Percentiles rank a stretch among this genome's conserved stretches.
Conservation (phyloP, 2,113 vertebrate species). For the Eurystomus gularis region DNA sequence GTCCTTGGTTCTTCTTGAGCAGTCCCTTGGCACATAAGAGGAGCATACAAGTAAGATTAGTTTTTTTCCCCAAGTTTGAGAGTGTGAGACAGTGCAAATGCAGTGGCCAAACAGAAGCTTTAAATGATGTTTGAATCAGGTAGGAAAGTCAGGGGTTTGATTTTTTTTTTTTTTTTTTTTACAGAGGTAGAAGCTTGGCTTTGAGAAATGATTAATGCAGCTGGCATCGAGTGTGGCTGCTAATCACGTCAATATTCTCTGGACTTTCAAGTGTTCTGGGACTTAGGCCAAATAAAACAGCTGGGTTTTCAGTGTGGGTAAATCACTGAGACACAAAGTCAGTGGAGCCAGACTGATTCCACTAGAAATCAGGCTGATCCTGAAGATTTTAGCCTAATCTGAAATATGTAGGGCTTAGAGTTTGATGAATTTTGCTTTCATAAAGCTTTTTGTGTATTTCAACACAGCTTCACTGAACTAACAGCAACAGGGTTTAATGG, state of each 20-base stretch:
- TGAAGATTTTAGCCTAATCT: background rate
- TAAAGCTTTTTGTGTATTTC: background rate
- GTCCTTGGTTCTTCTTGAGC: background rate
- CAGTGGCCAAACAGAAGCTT: background rate
- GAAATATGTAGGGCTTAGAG: background rate
- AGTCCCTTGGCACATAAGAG: accelerated
- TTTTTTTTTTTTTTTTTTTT: no score
- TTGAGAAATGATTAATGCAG: background rate
- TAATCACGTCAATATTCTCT: background rate
- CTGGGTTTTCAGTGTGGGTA: background rate
- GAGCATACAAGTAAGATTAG: accelerated
- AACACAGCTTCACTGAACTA: background rate
- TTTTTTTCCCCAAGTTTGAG: background rate
- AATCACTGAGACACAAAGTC: background rate
- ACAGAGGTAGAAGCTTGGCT: background rate
- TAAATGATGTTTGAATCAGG: background rate
- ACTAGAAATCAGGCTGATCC: background rate
- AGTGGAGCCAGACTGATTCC: background rate
- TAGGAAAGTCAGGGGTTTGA: background rate
- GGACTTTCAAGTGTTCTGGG: background rate
- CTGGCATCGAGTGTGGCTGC: background rate
- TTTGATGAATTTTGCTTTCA: background rate
- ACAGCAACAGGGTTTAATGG: background rate
- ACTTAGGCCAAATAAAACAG: background rate
- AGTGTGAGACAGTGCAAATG: background rate